A percentile compares a stretch with the other conserved stretches of the same genome.
These are phyloP conservation scores for Brenthis ino DNA, from an alignment of 2,888 invertebrate species.

Conservation along the genomic window DNA sequence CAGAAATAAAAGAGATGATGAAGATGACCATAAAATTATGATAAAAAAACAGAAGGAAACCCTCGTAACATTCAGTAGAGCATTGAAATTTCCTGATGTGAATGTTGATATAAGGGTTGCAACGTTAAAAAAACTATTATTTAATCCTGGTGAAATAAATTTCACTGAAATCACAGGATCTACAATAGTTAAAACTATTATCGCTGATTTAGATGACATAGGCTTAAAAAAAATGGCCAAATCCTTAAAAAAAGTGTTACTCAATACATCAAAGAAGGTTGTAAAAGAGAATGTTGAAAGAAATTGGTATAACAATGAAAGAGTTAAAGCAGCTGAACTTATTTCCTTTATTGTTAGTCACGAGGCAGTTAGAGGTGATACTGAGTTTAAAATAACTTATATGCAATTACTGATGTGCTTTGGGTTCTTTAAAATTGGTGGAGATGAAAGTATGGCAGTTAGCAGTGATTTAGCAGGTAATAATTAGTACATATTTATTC, in stretches of 20 bases:
- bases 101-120: conserved; percentile 79
- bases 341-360: conserved; percentile 79
- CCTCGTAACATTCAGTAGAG: conserved; percentile 75
- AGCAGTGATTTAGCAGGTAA: conserved; percentile 84
- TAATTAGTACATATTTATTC: background rate
- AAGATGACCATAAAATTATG: conserved; percentile 77
- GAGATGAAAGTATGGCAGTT: conserved; percentile 73
- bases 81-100: conserved; percentile 74
- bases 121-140: conserved; percentile 84
- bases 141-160: conserved; percentile 87
- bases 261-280: conserved; percentile 78
- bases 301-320: conserved; percentile 86
- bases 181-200: conserved; percentile 84
- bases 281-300: conserved; percentile 76
- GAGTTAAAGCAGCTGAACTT: conserved; percentile 84
- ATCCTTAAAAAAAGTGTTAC: conserved; percentile 83
- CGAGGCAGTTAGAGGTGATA: conserved; percentile 77
- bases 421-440: conserved; percentile 84
- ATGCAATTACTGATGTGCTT: conserved; percentile 85
- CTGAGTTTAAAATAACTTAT: conserved; percentile 85
- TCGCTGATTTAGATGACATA: conserved; percentile 81
- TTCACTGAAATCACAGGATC: conserved; percentile 88
- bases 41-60: conserved; percentile 81
- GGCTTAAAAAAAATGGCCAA: conserved; percentile 85
- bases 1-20: conserved; percentile 72